Evolutionary conservation across 1,140 invertebrate genomes (phyloP).

Genomic region (Ips typographus): DNA sequence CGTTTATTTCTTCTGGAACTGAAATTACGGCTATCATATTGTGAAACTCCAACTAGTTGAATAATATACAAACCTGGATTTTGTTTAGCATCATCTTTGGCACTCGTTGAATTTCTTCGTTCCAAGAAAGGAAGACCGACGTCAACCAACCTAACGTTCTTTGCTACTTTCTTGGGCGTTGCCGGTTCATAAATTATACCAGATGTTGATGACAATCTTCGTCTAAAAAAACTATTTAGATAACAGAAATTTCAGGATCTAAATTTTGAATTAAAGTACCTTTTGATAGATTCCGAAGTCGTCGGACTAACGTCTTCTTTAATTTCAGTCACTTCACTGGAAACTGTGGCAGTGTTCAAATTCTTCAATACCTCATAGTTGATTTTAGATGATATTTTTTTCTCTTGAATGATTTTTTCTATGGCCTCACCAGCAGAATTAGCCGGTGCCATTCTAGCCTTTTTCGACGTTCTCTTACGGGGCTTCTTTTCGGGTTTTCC

Average conservation of each 20-base stretch:
- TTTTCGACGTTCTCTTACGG: slow-evolving; percentile 64
- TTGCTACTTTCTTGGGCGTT: background rate
- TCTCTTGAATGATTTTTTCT: slow-evolving; percentile 92
- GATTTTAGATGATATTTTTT: slow-evolving; percentile 94
- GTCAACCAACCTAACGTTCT: slow-evolving; percentile 16
- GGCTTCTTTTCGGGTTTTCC: slow-evolving; percentile 75
- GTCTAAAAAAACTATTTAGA: slow-evolving; percentile 6
- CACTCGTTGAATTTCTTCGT: background rate
- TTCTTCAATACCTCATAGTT: slow-evolving; percentile 96
- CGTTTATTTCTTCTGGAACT: background rate
- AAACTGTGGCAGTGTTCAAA: slow-evolving; percentile 56
- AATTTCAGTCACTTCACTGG: slow-evolving; percentile 10
- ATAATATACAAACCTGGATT: background rate
- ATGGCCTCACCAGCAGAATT: slow-evolving; percentile 90
- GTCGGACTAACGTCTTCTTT: slow-evolving; percentile 33
- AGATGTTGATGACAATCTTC: slow-evolving; percentile 21
- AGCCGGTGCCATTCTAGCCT: slow-evolving; percentile 60
- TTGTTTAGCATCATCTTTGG: slow-evolving; percentile 13
- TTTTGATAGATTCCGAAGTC: slow-evolving; percentile 33
- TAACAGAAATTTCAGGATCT: background rate
- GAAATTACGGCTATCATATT: background rate
- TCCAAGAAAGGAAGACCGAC: slow-evolving; percentile 38
- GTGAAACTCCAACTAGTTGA: no score
- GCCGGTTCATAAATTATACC: background rate
- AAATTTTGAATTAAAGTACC: slow-evolving; percentile 22